phyloP scores from a whole-genome alignment of 2,888 invertebrate species.

The Tetrapedia diversipes region DNA sequence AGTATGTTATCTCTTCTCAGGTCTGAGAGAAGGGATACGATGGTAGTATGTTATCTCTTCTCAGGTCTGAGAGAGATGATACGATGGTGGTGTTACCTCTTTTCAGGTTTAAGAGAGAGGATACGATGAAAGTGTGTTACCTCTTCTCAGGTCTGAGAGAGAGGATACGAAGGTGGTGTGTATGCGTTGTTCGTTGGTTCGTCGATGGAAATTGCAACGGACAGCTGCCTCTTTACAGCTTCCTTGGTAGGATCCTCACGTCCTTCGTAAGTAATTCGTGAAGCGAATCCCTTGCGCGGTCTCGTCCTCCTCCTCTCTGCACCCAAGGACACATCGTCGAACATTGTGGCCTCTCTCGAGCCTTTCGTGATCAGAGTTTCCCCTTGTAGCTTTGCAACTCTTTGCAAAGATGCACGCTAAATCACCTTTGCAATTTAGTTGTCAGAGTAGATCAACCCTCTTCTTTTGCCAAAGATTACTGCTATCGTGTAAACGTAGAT shows the following conservation, averaged over 20 bases:
- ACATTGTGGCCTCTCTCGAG: constrained; percentile 25
- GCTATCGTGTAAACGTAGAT: too few species aligned
- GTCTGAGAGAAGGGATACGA: too few species aligned
- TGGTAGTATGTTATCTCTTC: too few species aligned
- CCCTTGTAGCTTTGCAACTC: background rate
- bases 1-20: too few species aligned
- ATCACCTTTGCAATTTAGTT: background rate
- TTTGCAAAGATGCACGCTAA: background rate
- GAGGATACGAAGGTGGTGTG: background rate
- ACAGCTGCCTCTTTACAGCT: constrained; percentile 35
- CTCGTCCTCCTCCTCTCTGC: constrained; percentile 65
- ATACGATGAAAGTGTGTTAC: too few species aligned
- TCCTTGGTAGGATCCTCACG: constrained; percentile 74
- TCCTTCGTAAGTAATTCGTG: constrained; percentile 77
- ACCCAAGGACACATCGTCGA: too few species aligned
- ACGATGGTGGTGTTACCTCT: too few species aligned
- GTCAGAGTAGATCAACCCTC: background rate
- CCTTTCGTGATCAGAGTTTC: constrained; percentile 6
- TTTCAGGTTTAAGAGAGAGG: too few species aligned
- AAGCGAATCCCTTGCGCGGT: constrained; percentile 73
- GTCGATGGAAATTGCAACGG: constrained; percentile 54
- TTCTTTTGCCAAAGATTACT: too few species aligned
- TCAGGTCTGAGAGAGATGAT: too few species aligned
- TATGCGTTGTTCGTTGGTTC: background rate
- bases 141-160: too few species aligned